Percentiles rank a stretch among this genome's conserved stretches.
Conservation (phyloP, 2,113 vertebrate species). For the Siniperca chuatsi region DNA sequence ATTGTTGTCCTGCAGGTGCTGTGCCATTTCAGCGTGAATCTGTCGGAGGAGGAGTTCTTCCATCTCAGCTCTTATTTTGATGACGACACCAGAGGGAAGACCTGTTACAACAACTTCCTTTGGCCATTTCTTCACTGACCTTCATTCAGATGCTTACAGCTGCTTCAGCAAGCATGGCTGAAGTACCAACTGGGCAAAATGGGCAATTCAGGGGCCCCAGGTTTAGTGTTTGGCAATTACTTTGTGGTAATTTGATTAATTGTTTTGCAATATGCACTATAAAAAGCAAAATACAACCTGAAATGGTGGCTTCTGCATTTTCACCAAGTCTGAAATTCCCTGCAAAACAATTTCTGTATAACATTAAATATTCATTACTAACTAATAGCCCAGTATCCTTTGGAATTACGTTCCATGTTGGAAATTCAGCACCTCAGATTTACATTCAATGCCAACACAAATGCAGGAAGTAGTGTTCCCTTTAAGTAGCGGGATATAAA, state of each 20-base stretch:
- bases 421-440: neutral
- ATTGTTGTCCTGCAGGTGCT: constrained; percentile 78
- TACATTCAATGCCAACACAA: neutral
- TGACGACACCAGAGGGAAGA: constrained; percentile 80
- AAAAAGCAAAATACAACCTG: neutral
- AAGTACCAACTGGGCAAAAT: neutral
- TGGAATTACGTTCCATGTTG: neutral
- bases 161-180: neutral
- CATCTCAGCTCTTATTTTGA: constrained; percentile 84
- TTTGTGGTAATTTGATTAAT: neutral
- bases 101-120: constrained; percentile 87
- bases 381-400: neutral
- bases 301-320: neutral
- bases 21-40: constrained; percentile 72
- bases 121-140: constrained; percentile 82
- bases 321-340: neutral
- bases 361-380: neutral
- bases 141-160: neutral
- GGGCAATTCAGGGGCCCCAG: neutral
- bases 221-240: neutral
- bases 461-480: too few species aligned
- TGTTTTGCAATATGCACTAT: too few species aligned
- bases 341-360: neutral
- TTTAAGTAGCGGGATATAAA: neutral
- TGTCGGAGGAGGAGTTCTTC: constrained; percentile 85